Percentiles rank a stretch among this genome's conserved stretches.
These are phyloP conservation scores for Apis dorsata DNA, from an alignment of 1,140 invertebrate genomes.

Conservation along the genomic window DNA sequence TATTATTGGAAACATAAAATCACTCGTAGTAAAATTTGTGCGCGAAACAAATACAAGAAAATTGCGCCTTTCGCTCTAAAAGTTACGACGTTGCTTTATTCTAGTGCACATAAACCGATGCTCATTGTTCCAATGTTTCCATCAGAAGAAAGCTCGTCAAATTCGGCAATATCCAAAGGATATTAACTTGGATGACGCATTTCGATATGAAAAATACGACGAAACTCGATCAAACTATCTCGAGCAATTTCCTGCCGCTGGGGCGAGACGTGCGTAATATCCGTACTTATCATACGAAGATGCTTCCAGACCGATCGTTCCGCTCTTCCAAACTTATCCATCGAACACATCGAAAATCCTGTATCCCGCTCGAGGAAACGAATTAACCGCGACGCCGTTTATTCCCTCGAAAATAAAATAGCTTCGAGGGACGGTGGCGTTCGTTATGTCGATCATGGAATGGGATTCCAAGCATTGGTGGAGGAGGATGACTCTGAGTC, in stretches of 20 bases:
- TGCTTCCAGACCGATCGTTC: background rate
- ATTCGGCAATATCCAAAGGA: background rate
- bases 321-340: background rate
- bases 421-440: background rate
- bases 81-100: too few relatives aligned
- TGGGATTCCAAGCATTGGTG: slow-evolving; percentile 8
- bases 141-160: background rate
- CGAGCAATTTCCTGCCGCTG: background rate
- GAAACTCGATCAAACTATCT: slow-evolving; percentile 2
- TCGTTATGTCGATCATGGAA: slow-evolving; percentile 20
- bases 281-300: slow-evolving; percentile 27
- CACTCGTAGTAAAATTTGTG: too few relatives aligned
- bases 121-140: too few relatives aligned
- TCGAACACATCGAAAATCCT: background rate
- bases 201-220: background rate
- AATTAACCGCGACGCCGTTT: slow-evolving; percentile 45
- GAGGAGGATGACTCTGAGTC: slow-evolving; percentile 11
- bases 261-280: slow-evolving; percentile 1
- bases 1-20: too few relatives aligned
- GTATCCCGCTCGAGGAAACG: background rate
- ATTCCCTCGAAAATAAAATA: slow-evolving; percentile 35
- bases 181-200: background rate
- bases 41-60: too few relatives aligned
- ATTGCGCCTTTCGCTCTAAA: too few relatives aligned
- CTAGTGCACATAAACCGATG: background rate